phyloP scores from a whole-genome alignment of 1,140 invertebrate genomes.

The Ceratina australensis region DNA sequence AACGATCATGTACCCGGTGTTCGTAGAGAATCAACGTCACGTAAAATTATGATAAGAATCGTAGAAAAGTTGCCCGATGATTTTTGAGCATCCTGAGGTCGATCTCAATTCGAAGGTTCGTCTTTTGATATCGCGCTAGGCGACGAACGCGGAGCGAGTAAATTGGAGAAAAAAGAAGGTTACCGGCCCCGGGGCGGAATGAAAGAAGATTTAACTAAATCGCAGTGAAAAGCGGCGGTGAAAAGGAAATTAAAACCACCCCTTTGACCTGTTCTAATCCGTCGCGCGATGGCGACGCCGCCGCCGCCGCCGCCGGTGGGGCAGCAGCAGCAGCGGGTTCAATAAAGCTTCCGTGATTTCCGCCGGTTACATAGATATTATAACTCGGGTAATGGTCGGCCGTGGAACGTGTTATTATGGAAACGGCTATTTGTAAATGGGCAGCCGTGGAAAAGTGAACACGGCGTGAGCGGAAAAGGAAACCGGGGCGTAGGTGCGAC shows the following conservation, averaged over 20 bases:
- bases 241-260: slow-evolving; percentile 64
- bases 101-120: background rate
- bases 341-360: slow-evolving; percentile 67
- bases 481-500: background rate
- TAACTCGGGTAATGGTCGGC: slow-evolving; percentile 51
- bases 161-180: background rate
- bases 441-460: slow-evolving; percentile 38
- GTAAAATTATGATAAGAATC: too few species aligned
- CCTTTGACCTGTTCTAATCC: slow-evolving; percentile 62
- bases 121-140: background rate
- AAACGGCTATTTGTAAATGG: slow-evolving; percentile 47
- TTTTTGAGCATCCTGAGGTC: background rate
- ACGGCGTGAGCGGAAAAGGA: background rate
- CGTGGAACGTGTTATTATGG: slow-evolving; percentile 29
- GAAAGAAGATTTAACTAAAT: slow-evolving; percentile 17
- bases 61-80: too few species aligned
- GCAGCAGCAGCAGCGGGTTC: slow-evolving; percentile 33
- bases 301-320: slow-evolving; percentile 14
- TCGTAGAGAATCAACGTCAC: too few species aligned
- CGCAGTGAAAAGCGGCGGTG: slow-evolving; percentile 14
- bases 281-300: background rate
- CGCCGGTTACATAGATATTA: slow-evolving; percentile 55
- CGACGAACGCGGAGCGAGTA: background rate
- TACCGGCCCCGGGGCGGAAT: background rate
- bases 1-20: too few species aligned